phyloP scores from a whole-genome alignment of 2,113 vertebrate genomes.

The Zosterops japonicus region DNA sequence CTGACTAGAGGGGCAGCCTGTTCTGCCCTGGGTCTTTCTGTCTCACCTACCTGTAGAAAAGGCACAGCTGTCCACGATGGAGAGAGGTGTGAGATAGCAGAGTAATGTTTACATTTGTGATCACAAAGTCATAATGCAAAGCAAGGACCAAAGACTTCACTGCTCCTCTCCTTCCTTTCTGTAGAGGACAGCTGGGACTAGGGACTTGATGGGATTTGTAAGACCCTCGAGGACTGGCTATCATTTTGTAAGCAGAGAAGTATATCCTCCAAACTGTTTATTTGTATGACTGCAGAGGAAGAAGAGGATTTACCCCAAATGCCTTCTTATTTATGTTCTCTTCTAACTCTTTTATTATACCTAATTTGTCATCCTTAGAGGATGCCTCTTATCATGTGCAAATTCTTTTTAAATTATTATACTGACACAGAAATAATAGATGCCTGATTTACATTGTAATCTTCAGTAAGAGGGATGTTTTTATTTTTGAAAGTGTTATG shows the following conservation, averaged over 20 bases:
- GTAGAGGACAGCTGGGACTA: background rate
- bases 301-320: slow-evolving; percentile 44
- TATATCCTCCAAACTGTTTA: background rate
- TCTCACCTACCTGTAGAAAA: background rate
- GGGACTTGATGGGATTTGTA: background rate
- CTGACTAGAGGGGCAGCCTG: background rate
- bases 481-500: slow-evolving; percentile 52
- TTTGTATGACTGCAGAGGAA: slow-evolving; percentile 4
- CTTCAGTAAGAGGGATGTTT: slow-evolving; percentile 23
- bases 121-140: background rate
- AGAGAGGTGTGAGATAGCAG: background rate
- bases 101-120: fast-evolving
- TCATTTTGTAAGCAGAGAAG: background rate
- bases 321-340: slow-evolving; percentile 44
- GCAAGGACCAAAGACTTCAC: background rate
- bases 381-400: slow-evolving; percentile 42
- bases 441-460: slow-evolving; percentile 60
- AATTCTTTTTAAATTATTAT: slow-evolving; percentile 63
- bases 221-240: background rate
- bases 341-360: slow-evolving; percentile 43
- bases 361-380: slow-evolving; percentile 56
- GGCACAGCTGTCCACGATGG: fast-evolving
- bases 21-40: background rate
- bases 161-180: background rate
- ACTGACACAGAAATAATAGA: slow-evolving; percentile 57